Percentiles rank a stretch among this genome's conserved stretches.
These are phyloP conservation scores for Falco peregrinus DNA, from an alignment of 2,797 vertebrate genomes.

Conservation along the genomic window DNA sequence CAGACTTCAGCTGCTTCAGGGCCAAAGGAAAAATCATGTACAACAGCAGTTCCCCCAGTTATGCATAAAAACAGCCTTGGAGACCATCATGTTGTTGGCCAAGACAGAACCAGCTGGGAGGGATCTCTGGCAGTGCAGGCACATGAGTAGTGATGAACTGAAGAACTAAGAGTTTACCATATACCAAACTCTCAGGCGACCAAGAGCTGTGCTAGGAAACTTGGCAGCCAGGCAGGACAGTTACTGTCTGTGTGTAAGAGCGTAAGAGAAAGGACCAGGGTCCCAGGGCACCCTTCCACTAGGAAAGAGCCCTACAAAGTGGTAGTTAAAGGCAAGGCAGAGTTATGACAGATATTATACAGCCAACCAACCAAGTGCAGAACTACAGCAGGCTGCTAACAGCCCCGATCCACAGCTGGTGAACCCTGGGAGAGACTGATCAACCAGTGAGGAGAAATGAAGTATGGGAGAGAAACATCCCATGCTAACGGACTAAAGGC, in stretches of 20 bases:
- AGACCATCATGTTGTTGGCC: accelerated
- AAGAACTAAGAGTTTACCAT: background rate
- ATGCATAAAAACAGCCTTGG: background rate
- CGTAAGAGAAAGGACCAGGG: background rate
- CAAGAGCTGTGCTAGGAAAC: background rate
- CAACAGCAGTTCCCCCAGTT: background rate
- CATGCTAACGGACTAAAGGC: background rate
- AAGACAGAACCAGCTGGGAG: background rate
- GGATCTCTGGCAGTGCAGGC: too few species aligned
- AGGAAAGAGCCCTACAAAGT: background rate
- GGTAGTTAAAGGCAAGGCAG: background rate
- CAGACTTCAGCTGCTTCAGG: background rate
- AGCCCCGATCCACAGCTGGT: background rate
- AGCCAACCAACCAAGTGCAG: background rate
- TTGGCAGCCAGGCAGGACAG: too few species aligned
- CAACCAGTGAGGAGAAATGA: too few species aligned
- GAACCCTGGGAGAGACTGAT: background rate
- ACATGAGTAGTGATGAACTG: background rate
- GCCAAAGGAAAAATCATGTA: background rate
- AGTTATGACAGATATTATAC: background rate
- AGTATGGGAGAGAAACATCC: background rate
- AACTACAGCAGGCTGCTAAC: background rate
- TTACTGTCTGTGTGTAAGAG: background rate
- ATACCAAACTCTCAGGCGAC: background rate
- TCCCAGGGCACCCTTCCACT: background rate